Conservation (phyloP, 2,113 vertebrate species). For the Himantopus leucocephalus region DNA sequence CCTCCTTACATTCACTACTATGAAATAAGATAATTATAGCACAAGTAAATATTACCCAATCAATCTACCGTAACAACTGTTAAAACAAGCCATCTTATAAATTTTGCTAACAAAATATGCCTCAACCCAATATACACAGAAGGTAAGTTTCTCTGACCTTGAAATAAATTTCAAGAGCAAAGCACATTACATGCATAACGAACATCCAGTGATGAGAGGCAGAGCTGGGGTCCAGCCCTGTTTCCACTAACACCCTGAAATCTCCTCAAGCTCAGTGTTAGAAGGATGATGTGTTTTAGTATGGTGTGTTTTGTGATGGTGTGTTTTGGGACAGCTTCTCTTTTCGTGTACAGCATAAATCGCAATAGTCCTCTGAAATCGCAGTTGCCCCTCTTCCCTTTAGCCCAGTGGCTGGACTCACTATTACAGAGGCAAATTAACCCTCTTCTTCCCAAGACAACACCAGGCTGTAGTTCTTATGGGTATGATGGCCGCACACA, state of each 20-base stretch:
- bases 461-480: background rate
- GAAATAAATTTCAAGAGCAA: constrained; percentile 36
- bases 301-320: background rate
- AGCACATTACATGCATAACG: background rate
- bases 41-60: constrained; percentile 53
- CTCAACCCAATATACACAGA: constrained; percentile 12
- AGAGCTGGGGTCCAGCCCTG: background rate
- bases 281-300: background rate
- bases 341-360: background rate
- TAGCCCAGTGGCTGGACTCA: background rate
- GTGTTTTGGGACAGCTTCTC: background rate
- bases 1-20: background rate
- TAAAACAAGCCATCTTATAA: constrained; percentile 60
- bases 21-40: constrained; percentile 65
- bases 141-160: constrained; percentile 17
- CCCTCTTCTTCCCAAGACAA: background rate
- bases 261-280: background rate
- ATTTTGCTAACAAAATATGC: constrained; percentile 45
- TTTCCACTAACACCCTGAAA: background rate
- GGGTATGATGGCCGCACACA: background rate
- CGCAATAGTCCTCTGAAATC: background rate
- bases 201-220: background rate
- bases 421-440: background rate
- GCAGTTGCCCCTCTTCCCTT: background rate
- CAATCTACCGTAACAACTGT: constrained; percentile 56